Conservation (phyloP, 2,113 vertebrate genomes). For the Oophaga pumilio region DNA sequence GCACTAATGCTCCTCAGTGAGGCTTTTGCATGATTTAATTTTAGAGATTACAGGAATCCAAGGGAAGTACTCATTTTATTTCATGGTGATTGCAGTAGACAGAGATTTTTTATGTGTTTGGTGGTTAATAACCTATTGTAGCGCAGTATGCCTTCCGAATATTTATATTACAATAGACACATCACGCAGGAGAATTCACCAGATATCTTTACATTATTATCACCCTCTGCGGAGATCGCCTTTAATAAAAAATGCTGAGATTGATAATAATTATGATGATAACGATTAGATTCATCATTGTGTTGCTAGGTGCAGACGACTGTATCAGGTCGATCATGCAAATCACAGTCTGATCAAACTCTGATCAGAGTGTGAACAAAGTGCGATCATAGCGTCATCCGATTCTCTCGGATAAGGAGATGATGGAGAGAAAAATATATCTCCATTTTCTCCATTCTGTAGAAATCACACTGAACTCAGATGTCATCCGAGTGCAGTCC, state of each 20-base stretch:
- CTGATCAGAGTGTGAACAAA: no score
- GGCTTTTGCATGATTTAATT: slow-evolving; percentile 38
- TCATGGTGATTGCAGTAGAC: background rate
- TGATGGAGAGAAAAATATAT: no score
- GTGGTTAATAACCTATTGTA: background rate
- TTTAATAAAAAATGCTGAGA: background rate
- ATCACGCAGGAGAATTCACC: background rate
- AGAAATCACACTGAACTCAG: no score
- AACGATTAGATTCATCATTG: no score
- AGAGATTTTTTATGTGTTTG: background rate
- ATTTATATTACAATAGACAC: background rate
- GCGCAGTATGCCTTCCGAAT: background rate
- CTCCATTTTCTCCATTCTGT: no score
- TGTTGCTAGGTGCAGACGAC: no score
- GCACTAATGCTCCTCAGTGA: background rate
- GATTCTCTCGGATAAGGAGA: no score
- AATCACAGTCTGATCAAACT: no score
- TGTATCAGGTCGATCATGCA: no score
- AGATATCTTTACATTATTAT: background rate
- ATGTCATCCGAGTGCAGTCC: no score
- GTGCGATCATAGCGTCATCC: no score
- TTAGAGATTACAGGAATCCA: slow-evolving; percentile 38
- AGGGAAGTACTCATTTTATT: slow-evolving; percentile 12
- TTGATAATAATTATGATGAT: background rate
- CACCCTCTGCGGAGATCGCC: background rate